These are phyloP conservation scores for Homarus gammarus DNA, from an alignment of 2,888 invertebrate genomes.

Conservation along the genomic window DNA sequence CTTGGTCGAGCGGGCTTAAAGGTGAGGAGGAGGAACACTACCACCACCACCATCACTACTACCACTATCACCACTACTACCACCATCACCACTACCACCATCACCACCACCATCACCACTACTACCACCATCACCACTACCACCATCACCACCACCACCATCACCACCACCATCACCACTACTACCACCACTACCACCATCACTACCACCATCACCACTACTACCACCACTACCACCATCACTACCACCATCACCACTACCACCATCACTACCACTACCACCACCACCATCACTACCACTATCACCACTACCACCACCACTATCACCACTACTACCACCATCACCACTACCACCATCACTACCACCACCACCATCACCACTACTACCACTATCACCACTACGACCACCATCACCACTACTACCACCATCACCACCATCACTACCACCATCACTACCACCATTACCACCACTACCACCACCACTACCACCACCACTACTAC, in stretches of 20 bases:
- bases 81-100: too few species aligned
- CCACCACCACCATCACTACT: neutral
- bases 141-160: neutral
- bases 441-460: too few species aligned
- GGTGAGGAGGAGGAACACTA: neutral
- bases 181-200: too few species aligned
- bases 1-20: neutral
- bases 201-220: too few species aligned
- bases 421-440: too few species aligned
- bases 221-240: too few species aligned
- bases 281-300: too few species aligned
- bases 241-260: neutral
- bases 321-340: too few species aligned
- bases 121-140: neutral
- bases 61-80: neutral
- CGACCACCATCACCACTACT: too few species aligned
- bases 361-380: neutral
- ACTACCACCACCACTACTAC: neutral
- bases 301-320: too few species aligned
- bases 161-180: neutral
- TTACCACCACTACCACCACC: neutral
- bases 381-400: neutral
- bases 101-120: too few species aligned
- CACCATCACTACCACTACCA: neutral
- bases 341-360: neutral